Conservation (phyloP, 2,113 vertebrate species). For the Acrocephalus kingi region DNA sequence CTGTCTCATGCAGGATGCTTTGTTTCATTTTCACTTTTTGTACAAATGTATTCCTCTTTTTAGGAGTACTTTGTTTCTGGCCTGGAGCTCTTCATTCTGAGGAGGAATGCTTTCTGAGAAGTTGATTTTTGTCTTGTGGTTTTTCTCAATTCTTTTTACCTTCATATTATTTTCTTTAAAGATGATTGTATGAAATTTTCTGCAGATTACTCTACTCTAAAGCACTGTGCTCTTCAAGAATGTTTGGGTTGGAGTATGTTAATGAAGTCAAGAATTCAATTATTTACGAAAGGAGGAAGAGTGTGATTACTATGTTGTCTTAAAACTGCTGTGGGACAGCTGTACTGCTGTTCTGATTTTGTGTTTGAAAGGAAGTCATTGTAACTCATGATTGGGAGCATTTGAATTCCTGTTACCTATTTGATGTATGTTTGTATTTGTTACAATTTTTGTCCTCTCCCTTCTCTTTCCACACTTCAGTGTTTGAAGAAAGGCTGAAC, state of each 20-base stretch:
- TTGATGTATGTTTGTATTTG: neutral
- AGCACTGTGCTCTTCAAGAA: neutral
- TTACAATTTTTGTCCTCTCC: neutral
- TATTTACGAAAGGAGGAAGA: neutral
- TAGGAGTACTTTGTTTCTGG: neutral
- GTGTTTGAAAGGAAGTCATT: neutral
- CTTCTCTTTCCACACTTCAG: conserved; percentile 46
- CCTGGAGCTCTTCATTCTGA: neutral
- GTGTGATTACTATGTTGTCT: neutral
- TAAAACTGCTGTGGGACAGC: neutral
- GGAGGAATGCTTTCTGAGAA: neutral
- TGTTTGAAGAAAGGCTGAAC: conserved; percentile 72
- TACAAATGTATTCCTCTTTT: neutral
- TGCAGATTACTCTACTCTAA: neutral
- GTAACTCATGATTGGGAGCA: neutral
- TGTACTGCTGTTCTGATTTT: neutral
- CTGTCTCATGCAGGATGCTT: neutral
- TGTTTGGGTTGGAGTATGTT: neutral
- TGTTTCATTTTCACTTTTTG: neutral
- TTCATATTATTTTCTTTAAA: neutral
- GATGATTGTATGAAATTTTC: neutral
- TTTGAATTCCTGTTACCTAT: neutral
- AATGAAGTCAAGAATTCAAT: neutral
- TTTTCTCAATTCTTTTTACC: neutral
- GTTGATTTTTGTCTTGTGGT: neutral